Evolutionary conservation across 2,888 invertebrate species (phyloP).

Genomic region (Oxytorus armatus): DNA sequence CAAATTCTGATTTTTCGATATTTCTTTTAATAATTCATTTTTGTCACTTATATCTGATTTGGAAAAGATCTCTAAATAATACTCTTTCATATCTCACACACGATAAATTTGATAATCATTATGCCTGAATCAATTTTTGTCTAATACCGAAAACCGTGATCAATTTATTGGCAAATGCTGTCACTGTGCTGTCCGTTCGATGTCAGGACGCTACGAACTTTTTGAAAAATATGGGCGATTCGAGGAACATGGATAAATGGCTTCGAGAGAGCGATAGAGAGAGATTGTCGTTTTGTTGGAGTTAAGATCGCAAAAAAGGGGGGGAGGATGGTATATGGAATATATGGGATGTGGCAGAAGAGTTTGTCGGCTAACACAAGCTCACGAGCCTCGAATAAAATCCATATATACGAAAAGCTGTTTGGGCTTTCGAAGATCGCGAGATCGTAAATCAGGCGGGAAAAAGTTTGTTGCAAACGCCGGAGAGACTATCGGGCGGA

Average conservation of each 20-base stretch:
- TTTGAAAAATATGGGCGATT: conserved; percentile 33
- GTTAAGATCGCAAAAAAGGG: conserved; percentile 71
- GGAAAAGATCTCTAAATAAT: too few relatives aligned
- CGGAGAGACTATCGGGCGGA: conserved; percentile 59
- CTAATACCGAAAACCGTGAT: conserved; percentile 4
- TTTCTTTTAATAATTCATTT: neutral
- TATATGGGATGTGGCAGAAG: neutral
- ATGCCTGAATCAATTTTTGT: neutral
- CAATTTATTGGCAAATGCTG: conserved; percentile 30
- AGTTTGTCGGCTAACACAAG: conserved; percentile 41
- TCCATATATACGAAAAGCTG: conserved; percentile 46
- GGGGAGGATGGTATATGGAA: conserved; percentile 25
- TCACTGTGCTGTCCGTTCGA: conserved; percentile 27
- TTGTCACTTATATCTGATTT: neutral
- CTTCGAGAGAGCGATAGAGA: too few relatives aligned
- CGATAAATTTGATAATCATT: neutral
- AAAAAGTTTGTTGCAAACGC: conserved; percentile 75
- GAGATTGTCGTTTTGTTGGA: conserved; percentile 70
- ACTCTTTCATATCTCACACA: neutral
- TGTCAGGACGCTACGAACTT: conserved; percentile 37
- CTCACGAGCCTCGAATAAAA: conserved; percentile 46
- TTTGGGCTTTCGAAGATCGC: conserved; percentile 76
- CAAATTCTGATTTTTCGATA: neutral
- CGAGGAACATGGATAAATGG: conserved; percentile 72
- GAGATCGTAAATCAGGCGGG: conserved; percentile 76